Evolutionary conservation across 2,113 vertebrate species (phyloP).

Genomic region (Mirza zaza): DNA sequence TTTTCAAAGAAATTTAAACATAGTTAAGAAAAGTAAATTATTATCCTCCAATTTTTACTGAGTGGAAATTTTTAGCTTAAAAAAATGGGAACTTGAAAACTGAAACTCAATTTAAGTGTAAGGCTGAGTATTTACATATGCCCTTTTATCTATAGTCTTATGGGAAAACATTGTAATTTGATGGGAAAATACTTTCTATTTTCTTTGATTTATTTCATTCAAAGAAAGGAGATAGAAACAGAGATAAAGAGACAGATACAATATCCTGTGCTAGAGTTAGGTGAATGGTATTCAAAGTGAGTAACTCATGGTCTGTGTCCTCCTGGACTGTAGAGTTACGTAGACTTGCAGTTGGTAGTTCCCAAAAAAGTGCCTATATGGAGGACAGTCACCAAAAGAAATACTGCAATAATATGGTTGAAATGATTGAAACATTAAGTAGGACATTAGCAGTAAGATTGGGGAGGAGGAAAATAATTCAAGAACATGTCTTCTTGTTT

Average conservation of each 20-base stretch:
- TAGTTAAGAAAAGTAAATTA: background rate
- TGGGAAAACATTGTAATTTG: background rate
- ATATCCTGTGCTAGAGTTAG: background rate
- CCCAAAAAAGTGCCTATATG: background rate
- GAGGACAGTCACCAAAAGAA: background rate
- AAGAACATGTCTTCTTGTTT: background rate
- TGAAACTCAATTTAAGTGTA: slow-evolving; percentile 7
- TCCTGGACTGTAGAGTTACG: background rate
- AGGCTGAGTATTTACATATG: background rate
- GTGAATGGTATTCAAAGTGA: background rate
- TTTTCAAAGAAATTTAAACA: slow-evolving; percentile 45
- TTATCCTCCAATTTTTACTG: background rate
- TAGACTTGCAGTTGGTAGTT: background rate
- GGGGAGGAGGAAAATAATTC: background rate
- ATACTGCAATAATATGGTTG: background rate
- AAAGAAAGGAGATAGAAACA: background rate
- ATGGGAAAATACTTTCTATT: slow-evolving; percentile 9
- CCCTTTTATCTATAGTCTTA: background rate
- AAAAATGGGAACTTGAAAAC: slow-evolving; percentile 15
- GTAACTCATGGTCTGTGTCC: accelerated
- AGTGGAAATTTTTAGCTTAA: background rate
- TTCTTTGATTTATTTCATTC: background rate
- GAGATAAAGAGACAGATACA: background rate
- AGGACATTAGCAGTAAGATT: background rate
- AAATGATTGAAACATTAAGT: background rate